Percentiles rank a stretch among this genome's conserved stretches.
phyloP scores from a whole-genome alignment of 2,888 invertebrate species.

The Pharmacophagus antenor region DNA sequence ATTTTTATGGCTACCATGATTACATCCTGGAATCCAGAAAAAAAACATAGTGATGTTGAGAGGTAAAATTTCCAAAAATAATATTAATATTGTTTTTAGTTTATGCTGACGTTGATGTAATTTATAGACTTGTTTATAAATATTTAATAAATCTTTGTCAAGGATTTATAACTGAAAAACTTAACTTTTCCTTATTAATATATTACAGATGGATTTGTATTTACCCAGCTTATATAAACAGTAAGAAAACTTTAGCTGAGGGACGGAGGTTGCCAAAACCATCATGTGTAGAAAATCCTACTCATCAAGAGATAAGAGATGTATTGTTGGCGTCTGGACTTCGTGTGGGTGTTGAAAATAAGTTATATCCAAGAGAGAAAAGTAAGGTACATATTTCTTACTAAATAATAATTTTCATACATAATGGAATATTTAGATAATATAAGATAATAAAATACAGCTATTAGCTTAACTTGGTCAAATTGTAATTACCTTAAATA shows the following conservation, averaged over 20 bases:
- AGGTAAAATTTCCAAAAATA: slow-evolving; percentile 44
- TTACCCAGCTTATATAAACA: slow-evolving; percentile 98
- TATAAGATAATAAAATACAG: too few species aligned
- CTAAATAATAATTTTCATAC: neutral
- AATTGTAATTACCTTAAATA: too few species aligned
- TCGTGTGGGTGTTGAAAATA: slow-evolving; percentile 94
- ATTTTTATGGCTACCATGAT: slow-evolving; percentile 73
- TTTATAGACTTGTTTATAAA: too few species aligned
- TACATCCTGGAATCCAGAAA: slow-evolving; percentile 85
- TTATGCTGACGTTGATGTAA: slow-evolving; percentile 17
- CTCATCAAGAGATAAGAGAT: slow-evolving; percentile 96
- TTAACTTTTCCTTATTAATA: too few species aligned
- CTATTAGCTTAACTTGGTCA: too few species aligned
- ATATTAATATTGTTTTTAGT: neutral
- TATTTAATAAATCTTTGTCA: too few species aligned
- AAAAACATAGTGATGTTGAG: slow-evolving; percentile 87
- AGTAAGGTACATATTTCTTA: slow-evolving; percentile 83
- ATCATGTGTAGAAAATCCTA: slow-evolving; percentile 96
- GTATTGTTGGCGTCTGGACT: slow-evolving; percentile 92
- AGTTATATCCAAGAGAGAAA: slow-evolving; percentile 93
- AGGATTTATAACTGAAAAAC: too few species aligned
- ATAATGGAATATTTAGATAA: too few species aligned
- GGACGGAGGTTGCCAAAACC: slow-evolving; percentile 92
- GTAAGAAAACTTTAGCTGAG: slow-evolving; percentile 93
- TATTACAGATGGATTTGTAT: slow-evolving; percentile 93